Evolutionary conservation across 2,888 invertebrate species (phyloP).

Genomic region (Drosophila histrio): DNA sequence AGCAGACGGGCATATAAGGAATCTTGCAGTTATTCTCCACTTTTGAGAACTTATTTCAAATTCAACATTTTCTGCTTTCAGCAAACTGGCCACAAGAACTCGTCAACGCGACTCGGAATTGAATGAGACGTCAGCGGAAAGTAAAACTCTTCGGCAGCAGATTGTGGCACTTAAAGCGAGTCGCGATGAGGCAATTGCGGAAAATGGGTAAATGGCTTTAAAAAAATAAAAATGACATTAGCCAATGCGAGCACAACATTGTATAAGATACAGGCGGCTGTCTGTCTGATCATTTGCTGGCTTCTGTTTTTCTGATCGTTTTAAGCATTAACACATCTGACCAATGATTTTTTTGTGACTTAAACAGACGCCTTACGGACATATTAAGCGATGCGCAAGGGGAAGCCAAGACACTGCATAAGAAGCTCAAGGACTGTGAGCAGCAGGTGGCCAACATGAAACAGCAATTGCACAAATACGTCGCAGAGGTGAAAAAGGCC

Average conservation of each 20-base stretch:
- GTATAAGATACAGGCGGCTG: constrained; percentile 4
- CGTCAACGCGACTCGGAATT: constrained; percentile 81
- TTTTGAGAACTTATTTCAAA: background rate
- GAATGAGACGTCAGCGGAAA: constrained; percentile 81
- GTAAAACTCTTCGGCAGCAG: constrained; percentile 82
- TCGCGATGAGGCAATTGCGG: constrained; percentile 82
- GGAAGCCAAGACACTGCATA: constrained; percentile 87
- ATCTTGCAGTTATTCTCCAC: background rate
- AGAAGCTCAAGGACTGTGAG: constrained; percentile 88
- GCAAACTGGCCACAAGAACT: constrained; percentile 74
- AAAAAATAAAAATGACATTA: constrained; percentile 31
- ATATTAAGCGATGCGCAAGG: constrained; percentile 88
- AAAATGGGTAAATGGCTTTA: constrained; percentile 80
- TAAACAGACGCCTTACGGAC: constrained; percentile 88
- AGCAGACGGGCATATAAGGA: background rate
- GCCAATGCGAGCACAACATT: constrained; percentile 16
- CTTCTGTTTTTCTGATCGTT: constrained; percentile 25
- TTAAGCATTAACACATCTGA: background rate
- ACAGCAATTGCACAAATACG: constrained; percentile 91
- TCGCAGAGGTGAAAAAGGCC: constrained; percentile 91
- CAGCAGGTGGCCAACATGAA: constrained; percentile 90
- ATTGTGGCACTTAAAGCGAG: constrained; percentile 80
- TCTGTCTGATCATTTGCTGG: constrained; percentile 26
- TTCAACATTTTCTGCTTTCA: constrained; percentile 38
- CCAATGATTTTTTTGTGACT: constrained; percentile 6